A percentile compares a stretch with the other conserved stretches of the same genome.
phyloP scores from a whole-genome alignment of 2,797 vertebrate genomes.

The Naso thynnoides region DNA sequence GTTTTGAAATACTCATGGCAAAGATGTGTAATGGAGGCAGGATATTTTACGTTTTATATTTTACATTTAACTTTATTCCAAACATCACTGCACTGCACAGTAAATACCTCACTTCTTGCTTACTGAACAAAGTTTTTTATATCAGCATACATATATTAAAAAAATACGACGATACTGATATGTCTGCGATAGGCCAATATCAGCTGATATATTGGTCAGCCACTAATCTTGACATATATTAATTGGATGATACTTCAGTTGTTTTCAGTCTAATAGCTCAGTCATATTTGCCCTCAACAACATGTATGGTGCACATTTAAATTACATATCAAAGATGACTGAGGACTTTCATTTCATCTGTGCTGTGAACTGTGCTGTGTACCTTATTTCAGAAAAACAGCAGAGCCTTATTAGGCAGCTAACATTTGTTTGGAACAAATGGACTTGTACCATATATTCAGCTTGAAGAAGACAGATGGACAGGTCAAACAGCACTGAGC shows the following conservation, averaged over 20 bases:
- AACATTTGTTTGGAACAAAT: conserved; percentile 63
- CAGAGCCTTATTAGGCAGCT: conserved; percentile 50
- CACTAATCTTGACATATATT: background rate
- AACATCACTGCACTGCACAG: too few species aligned
- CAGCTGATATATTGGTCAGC: too few species aligned
- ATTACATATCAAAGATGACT: conserved; percentile 12
- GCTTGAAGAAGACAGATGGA: conserved; percentile 70
- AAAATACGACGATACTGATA: too few species aligned
- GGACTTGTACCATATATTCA: conserved; percentile 54
- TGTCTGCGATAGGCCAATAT: too few species aligned
- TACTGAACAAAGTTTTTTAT: too few species aligned
- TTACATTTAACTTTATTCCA: too few species aligned
- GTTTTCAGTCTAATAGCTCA: background rate
- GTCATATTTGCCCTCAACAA: background rate
- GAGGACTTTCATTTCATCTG: conserved; percentile 18
- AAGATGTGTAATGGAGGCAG: too few species aligned
- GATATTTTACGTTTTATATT: too few species aligned
- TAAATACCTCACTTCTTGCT: too few species aligned
- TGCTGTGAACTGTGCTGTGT: conserved; percentile 15
- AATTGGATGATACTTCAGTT: background rate
- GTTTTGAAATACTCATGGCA: too few species aligned
- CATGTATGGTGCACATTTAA: conserved; percentile 5
- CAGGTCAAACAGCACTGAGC: conserved; percentile 52
- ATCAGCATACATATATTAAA: too few species aligned
- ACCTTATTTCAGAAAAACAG: conserved; percentile 35